These are phyloP conservation scores for Aromia moschata DNA, from an alignment of 2,888 invertebrate genomes.

Conservation along the genomic window DNA sequence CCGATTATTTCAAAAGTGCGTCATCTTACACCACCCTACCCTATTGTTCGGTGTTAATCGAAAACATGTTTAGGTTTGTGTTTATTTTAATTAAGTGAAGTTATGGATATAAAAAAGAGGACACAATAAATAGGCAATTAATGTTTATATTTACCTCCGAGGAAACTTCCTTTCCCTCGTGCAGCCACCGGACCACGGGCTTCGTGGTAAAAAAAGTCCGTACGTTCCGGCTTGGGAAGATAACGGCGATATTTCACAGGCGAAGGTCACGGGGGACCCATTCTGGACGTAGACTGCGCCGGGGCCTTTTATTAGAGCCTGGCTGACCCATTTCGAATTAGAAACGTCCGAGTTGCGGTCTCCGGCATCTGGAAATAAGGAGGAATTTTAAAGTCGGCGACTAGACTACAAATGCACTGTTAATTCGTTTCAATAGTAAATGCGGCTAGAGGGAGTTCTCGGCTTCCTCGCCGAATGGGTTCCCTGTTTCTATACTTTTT, in stretches of 20 bases:
- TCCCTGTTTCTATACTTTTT: too few relatives aligned
- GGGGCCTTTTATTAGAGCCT: slow-evolving; percentile 67
- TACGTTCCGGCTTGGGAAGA: slow-evolving; percentile 41
- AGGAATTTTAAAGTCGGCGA: background rate
- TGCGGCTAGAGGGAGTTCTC: too few relatives aligned
- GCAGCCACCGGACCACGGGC: slow-evolving; percentile 66
- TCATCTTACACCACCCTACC: too few relatives aligned
- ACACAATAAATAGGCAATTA: slow-evolving; percentile 6
- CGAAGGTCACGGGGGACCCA: slow-evolving; percentile 67
- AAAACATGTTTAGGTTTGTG: too few relatives aligned
- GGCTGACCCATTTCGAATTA: slow-evolving; percentile 51
- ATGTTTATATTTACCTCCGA: slow-evolving; percentile 64
- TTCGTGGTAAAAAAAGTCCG: slow-evolving; percentile 43
- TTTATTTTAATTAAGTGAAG: too few relatives aligned
- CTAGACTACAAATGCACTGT: background rate
- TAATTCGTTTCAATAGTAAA: slow-evolving; percentile 2
- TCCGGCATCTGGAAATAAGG: slow-evolving; percentile 34
- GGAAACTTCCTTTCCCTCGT: slow-evolving; percentile 67
- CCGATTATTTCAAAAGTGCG: too few relatives aligned
- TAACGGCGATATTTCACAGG: slow-evolving; percentile 65
- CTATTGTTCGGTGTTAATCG: too few relatives aligned
- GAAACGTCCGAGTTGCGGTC: slow-evolving; percentile 30
- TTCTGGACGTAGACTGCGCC: slow-evolving; percentile 66
- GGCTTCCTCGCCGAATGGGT: too few relatives aligned
- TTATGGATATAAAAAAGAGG: slow-evolving; percentile 8